Evolutionary conservation across 2,113 vertebrate species (phyloP).

Genomic region (Eptesicus fuscus): DNA sequence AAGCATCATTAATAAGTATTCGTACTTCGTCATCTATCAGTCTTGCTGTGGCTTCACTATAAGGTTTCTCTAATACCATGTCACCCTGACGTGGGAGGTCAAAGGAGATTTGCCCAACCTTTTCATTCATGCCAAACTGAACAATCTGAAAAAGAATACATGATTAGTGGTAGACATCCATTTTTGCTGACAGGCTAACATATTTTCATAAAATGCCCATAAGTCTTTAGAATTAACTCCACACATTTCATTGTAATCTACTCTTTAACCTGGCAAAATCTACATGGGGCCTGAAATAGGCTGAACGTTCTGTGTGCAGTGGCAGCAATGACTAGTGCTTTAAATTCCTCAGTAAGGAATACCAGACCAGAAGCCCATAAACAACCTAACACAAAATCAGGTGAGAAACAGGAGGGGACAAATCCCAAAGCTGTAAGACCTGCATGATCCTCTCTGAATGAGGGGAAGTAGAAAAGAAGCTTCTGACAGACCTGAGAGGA

Average conservation of each 20-base stretch:
- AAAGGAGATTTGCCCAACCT: constrained; percentile 98
- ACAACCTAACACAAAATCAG: background rate
- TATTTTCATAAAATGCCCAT: background rate
- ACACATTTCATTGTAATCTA: background rate
- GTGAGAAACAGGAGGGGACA: background rate
- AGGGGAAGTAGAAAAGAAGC: background rate
- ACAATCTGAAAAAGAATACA: constrained; percentile 86
- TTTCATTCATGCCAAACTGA: constrained; percentile 98
- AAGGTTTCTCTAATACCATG: constrained; percentile 96
- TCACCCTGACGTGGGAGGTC: constrained; percentile 96
- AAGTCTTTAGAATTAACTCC: background rate
- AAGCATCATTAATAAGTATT: constrained; percentile 87
- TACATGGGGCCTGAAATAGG: background rate
- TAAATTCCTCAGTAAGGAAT: background rate
- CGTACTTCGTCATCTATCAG: constrained; percentile 95
- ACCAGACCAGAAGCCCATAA: background rate
- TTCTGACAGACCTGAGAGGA: background rate
- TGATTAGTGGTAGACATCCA: background rate
- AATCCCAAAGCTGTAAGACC: background rate
- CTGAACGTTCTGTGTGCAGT: fast-evolving
- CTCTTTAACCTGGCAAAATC: background rate
- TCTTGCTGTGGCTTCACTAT: constrained; percentile 95
- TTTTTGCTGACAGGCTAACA: background rate
- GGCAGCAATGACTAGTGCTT: background rate
- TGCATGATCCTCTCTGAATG: fast-evolving